Evolutionary conservation across 2,113 vertebrate species (phyloP), one percentile per base, ranked within the genome.

Genomic region (Pachyramphus minor): DNA sequence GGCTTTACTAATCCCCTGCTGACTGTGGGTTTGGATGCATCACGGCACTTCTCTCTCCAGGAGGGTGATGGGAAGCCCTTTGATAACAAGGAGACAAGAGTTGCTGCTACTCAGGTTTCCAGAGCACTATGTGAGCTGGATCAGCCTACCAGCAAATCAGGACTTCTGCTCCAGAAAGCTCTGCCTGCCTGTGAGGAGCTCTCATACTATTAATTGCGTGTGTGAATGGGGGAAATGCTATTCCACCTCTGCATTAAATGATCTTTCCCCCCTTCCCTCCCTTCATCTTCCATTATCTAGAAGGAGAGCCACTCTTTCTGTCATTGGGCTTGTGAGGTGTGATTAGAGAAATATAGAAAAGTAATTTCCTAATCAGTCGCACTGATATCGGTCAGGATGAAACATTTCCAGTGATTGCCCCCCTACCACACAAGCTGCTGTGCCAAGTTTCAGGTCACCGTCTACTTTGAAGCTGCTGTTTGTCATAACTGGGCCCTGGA

Each of bases 311-410:
- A 11, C 44, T 69, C 62, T 75, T 96, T 80, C 39, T 73, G 58
- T 45, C 78, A 91, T 35, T 78, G 50, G 79, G 74, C 87, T 79
- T 66, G 74, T 13, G n/a, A 83, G 27, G 42, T 5, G 8, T 91
- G 89, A 67, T 88, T 94, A 91, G 53, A 56, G 35, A 92, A 42
- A 80, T 96, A 68, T 14, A 94, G 59, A 47, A 93, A 96, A 93
- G 84, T 59, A 1, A 93, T 94, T 94, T 94, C 87, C 91, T 83
- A 73, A 66, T 20, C 42, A 67, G 31, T 41, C 74, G 92, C 0
- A 0, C 50, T 39, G 39, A 33, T 62, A 49, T 0, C 1, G 5
- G 45, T 28, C 86, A 76, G 81, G 35, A 56, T 53, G 37, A 76
- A 93, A 33, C 0, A 0, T 31, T 87, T 52, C 52, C 41, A 59